These are phyloP conservation scores for Artemia sp. DNA, from an alignment of 2,888 invertebrate genomes.

Conservation along the genomic window DNA sequence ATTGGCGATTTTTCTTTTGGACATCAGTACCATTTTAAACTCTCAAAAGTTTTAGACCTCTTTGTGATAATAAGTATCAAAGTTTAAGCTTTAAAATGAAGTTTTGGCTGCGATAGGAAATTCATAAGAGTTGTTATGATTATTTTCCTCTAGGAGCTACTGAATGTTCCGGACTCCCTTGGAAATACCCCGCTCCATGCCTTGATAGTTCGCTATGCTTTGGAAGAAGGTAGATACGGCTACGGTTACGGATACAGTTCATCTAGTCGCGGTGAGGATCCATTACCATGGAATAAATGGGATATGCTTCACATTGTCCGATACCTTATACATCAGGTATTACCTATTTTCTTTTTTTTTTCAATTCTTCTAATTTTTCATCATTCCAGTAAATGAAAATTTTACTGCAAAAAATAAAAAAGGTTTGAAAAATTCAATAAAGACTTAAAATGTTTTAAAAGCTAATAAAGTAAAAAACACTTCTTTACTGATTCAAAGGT, in stretches of 20 bases:
- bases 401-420: too few species aligned
- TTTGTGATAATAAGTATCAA: too few species aligned
- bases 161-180: conserved; percentile 51
- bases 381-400: too few species aligned
- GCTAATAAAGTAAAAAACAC: too few species aligned
- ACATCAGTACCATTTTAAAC: too few species aligned
- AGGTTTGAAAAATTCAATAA: too few species aligned
- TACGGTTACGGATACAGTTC: conserved; percentile 38
- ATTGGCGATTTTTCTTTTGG: too few species aligned
- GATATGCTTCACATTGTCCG: conserved; percentile 50
- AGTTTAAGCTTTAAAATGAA: too few species aligned
- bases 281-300: conserved; percentile 47
- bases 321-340: conserved; percentile 29
- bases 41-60: too few species aligned
- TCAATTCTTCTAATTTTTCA: background rate
- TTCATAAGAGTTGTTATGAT: background rate
- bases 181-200: conserved; percentile 56
- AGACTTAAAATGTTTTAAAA: too few species aligned
- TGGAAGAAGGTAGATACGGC: conserved; percentile 49
- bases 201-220: conserved; percentile 42
- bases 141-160: conserved; percentile 38
- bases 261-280: conserved; percentile 34
- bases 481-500: too few species aligned
- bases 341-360: background rate
- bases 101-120: too few species aligned